Conservation (phyloP, 2,113 vertebrate species). For the Engraulis encrasicolus region DNA sequence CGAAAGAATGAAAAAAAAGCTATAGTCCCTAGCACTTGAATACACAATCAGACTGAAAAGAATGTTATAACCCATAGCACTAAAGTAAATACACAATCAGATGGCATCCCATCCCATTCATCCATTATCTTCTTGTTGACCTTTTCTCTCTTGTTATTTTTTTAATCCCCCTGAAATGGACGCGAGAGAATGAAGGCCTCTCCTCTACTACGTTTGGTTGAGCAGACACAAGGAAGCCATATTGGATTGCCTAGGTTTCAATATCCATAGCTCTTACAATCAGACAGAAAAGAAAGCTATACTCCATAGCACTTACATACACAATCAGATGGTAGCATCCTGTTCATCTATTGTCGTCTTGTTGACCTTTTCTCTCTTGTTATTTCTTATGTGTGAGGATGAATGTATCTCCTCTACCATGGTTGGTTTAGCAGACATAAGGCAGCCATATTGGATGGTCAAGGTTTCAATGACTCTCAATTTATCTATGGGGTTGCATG, state of each 20-base stretch:
- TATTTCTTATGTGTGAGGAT: not conserved
- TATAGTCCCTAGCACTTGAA: too few relatives aligned
- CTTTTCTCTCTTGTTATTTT: not conserved
- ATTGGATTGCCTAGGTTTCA: slow-evolving; percentile 42
- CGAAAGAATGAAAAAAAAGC: too few relatives aligned
- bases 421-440: slow-evolving; percentile 46
- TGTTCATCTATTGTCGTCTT: not conserved
- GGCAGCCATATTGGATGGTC: slow-evolving; percentile 35
- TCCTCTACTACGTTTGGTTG: slow-evolving; percentile 48
- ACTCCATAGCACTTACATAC: too few relatives aligned
- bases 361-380: not conserved
- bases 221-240: slow-evolving; percentile 45
- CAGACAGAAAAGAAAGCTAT: too few relatives aligned
- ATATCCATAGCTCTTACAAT: slow-evolving; percentile 47
- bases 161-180: not conserved
- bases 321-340: not conserved
- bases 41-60: not conserved
- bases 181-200: slow-evolving; percentile 27
- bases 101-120: not conserved
- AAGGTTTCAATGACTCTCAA: slow-evolving; percentile 50
- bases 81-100: not conserved
- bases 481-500: too few relatives aligned
- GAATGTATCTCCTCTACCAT: slow-evolving; percentile 48
- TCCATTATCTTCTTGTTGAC: not conserved
- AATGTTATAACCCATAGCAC: too few relatives aligned